Percentiles rank a stretch among this genome's conserved stretches.
Evolutionary conservation across 2,797 vertebrate species (phyloP).

Genomic region (Fundulus diaphanus): DNA sequence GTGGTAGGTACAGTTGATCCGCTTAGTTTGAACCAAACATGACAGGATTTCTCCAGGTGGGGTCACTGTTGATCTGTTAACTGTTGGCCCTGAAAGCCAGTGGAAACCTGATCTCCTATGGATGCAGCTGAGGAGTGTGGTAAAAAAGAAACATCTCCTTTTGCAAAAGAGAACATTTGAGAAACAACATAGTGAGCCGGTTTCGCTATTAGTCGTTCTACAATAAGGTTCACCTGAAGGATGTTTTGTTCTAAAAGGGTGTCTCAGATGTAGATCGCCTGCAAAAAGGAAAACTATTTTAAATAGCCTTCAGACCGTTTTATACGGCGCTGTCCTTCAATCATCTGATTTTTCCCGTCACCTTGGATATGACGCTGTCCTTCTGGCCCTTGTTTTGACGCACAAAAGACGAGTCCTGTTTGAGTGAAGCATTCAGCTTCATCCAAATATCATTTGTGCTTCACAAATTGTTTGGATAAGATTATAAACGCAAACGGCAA

Average conservation of each 20-base stretch:
- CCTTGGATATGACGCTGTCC: background rate
- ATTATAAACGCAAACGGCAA: background rate
- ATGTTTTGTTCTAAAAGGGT: background rate
- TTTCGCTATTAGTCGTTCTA: background rate
- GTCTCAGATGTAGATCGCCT: background rate
- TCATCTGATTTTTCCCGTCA: background rate
- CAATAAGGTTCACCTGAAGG: background rate
- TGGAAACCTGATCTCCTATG: background rate
- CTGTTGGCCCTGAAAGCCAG: background rate
- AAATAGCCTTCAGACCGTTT: background rate
- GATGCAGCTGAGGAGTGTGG: background rate
- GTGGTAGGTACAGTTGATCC: conserved; percentile 82
- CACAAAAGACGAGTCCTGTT: background rate
- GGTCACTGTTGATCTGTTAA: conserved; percentile 61
- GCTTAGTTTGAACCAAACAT: conserved; percentile 11
- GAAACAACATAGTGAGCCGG: background rate
- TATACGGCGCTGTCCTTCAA: background rate
- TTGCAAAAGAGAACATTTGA: background rate
- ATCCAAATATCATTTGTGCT: background rate
- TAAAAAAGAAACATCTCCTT: background rate
- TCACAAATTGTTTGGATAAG: background rate
- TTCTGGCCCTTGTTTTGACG: background rate
- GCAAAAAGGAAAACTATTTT: background rate
- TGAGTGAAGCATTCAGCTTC: background rate
- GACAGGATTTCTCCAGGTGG: conserved; percentile 53